Conservation (phyloP, 2,888 invertebrate species). For the Lamellibrachia columna region DNA sequence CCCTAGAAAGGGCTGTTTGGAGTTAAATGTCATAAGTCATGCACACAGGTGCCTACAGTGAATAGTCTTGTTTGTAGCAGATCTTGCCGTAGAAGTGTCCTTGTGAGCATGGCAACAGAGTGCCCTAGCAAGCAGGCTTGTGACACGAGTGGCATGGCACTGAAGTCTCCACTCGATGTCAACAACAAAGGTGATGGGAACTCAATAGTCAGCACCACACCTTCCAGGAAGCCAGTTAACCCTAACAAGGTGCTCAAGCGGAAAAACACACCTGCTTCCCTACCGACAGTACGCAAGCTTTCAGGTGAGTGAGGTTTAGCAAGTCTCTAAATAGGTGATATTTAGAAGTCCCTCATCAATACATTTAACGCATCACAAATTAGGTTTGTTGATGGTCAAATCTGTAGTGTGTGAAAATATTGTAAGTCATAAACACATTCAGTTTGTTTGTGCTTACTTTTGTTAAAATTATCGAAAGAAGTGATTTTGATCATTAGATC, state of each 20-base stretch:
- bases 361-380: neutral
- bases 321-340: neutral
- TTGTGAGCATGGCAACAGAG: neutral
- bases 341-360: neutral
- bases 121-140: neutral
- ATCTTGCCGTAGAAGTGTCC: neutral
- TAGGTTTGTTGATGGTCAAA: no score
- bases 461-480: no score
- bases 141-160: neutral
- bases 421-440: no score
- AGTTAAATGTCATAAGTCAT: no score
- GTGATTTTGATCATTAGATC: no score
- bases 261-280: neutral
- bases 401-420: no score
- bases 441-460: no score
- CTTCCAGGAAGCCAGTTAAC: neutral
- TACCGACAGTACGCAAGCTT: neutral
- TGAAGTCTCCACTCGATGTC: neutral
- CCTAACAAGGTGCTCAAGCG: neutral
- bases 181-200: neutral
- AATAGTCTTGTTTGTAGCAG: neutral
- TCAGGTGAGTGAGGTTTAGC: neutral
- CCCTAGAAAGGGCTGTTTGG: no score
- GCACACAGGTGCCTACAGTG: neutral
- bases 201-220: neutral